Evolutionary conservation across 2,797 vertebrate species (phyloP).

Genomic region (Champsocephalus gunnari): DNA sequence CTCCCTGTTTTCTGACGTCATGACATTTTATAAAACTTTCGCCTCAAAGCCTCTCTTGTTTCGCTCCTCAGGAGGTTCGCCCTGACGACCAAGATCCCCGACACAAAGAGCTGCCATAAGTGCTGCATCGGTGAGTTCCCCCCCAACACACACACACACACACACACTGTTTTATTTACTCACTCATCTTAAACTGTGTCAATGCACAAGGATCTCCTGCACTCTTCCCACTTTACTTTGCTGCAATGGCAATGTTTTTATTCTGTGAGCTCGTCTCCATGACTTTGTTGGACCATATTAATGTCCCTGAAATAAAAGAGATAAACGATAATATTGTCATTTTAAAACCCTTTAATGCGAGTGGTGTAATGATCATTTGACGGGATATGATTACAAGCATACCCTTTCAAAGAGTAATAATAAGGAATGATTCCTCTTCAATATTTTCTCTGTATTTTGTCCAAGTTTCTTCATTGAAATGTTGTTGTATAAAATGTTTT

Average conservation of each 20-base stretch:
- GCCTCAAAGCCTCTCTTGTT: slow-evolving; percentile 47
- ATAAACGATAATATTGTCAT: too few species aligned
- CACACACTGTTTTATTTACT: slow-evolving; percentile 9
- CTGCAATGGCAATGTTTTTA: not conserved
- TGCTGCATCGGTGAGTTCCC: slow-evolving; percentile 95
- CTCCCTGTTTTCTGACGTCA: slow-evolving; percentile 51
- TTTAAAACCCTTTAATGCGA: too few species aligned
- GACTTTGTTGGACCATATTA: too few species aligned
- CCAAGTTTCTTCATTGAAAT: too few species aligned
- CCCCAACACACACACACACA: not conserved
- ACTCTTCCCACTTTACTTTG: not conserved
- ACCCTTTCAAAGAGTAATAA: too few species aligned
- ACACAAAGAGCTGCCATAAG: slow-evolving; percentile 99
- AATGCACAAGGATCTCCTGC: not conserved
- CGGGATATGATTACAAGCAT: too few species aligned
- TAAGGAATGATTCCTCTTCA: too few species aligned
- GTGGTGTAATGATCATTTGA: too few species aligned
- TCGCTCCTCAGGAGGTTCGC: slow-evolving; percentile 92
- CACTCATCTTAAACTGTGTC: slow-evolving; percentile 15
- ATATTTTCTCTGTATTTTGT: too few species aligned
- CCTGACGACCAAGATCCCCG: slow-evolving; percentile 97
- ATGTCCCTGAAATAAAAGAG: too few species aligned
- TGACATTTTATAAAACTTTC: slow-evolving; percentile 33
- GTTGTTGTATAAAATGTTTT: too few species aligned
- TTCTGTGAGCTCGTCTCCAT: not conserved